Evolutionary conservation across 1,140 invertebrate genomes (phyloP), one percentile per base, ranked within the genome.

Genomic region (Drosophila mauritiana): DNA sequence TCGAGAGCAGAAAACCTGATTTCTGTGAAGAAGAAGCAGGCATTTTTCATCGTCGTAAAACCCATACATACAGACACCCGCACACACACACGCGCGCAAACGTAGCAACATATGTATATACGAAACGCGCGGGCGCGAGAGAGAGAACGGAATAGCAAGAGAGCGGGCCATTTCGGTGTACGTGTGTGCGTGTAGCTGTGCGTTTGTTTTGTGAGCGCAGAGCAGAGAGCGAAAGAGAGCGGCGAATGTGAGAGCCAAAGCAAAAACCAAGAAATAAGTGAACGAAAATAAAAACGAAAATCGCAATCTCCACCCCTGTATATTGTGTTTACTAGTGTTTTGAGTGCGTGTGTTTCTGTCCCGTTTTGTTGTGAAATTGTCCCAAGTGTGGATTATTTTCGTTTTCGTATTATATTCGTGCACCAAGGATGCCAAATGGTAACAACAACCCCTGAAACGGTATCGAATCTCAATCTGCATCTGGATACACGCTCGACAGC

Each of bases 251-350:
- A 86, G 77, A 88, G 84, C 53, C 83, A 86, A 86, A 86, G 83
- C 83, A 86, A 86, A 85, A 86, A 79, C 83, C 83, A 86, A 88
- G 83, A 86, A 88, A 88, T 86, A 86, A 89, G 84, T 89, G 84
- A 86, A 86, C 84, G 76, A 86, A 86, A 86, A 86, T 86, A 86
- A 86, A 86, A 86, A 88, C 83, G 80, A 86, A 81, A 82, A 62
- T 82, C 65, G 61, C 73, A 75, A 77, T 74, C 58, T 57, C 42
- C 67, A 65, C 63, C 58, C 22, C 56, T 72, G 57, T 82, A 27
- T 51, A 34, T 51, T 65, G 57, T 37, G 45, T 36, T 42, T 46
- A 58, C 55, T 36, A 58, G 55, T 56, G 61, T 36, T 56, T 56
- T 27, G 37, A 13, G 37, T 13, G 27, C 13, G 63, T 39, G 39